Evolutionary conservation across 2,888 invertebrate species (phyloP), one percentile per base, ranked within the genome.

Genomic region (Erpobdella octoculata): DNA sequence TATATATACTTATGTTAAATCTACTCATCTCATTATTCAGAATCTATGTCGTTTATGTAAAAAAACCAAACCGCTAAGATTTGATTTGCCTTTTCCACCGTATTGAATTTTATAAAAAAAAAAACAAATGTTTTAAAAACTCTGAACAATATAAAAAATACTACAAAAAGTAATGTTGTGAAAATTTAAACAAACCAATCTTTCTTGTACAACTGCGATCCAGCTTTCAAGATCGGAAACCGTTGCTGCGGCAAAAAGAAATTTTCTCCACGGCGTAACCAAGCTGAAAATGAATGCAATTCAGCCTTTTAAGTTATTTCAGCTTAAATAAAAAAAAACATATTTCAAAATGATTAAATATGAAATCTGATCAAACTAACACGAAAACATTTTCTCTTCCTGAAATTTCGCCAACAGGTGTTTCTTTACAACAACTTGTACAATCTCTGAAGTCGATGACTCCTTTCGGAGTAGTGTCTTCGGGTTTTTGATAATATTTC

Each of bases 301-400:
- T 6, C 6, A 9, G 6, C 21, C 21, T 53, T 53, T 53, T 9
- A 53, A 53, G 8, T 53, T 53, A 25, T 53, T 2, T 46, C 21
- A 46, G 5, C 46, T 46, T 46, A n/a, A n/a, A n/a, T n/a, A n/a
- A n/a, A n/a, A n/a, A n/a, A n/a, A n/a, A n/a, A n/a, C n/a, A n/a
- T n/a, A n/a, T n/a, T n/a, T n/a, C n/a, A n/a, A n/a, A n/a, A n/a
- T n/a, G n/a, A n/a, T n/a, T n/a, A n/a, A n/a, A n/a, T n/a, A n/a
- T n/a, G n/a, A 53, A 53, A n/a, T 9, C 53, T 25, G 53, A 53
- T n/a, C n/a, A n/a, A n/a, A 33, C 62, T 62, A 33, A 62, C 62
- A 62, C n/a, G 9, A 62, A 62, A 8, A 35, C 35, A 33, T 62
- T 62, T 62, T 62, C 62, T 62, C 35, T 62, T 31, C 62, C 62